phyloP scores from a whole-genome alignment of 2,888 invertebrate genomes.

The Acanthosepion pharaonis region DNA sequence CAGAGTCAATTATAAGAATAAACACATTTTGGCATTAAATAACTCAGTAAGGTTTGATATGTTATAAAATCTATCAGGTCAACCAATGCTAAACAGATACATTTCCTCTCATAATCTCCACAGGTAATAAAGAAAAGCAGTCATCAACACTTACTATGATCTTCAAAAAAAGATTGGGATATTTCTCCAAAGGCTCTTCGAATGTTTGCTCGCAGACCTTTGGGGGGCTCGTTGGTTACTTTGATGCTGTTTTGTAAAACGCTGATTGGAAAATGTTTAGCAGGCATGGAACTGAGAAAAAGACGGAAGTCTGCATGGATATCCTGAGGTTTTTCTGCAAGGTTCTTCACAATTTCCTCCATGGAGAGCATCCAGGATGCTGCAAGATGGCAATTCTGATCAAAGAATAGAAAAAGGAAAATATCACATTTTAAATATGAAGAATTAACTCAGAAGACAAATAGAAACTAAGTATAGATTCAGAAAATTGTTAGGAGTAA shows the following conservation, averaged over 20 bases:
- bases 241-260: constrained; percentile 76
- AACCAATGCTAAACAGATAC: no score
- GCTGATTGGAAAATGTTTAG: constrained; percentile 74
- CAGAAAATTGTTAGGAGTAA: not conserved
- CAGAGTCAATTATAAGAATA: no score
- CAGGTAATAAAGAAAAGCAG: not conserved
- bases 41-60: no score
- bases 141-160: constrained; percentile 79
- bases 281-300: constrained; percentile 75
- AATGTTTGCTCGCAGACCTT: constrained; percentile 82
- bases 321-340: constrained; percentile 71
- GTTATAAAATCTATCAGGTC: no score
- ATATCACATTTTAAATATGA: not conserved
- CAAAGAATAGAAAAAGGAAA: constrained; percentile 47
- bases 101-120: no score
- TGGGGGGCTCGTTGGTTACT: constrained; percentile 76
- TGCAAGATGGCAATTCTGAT: constrained; percentile 75
- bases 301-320: constrained; percentile 74
- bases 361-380: constrained; percentile 75
- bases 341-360: constrained; percentile 73
- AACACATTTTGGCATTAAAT: no score
- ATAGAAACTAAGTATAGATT: not conserved
- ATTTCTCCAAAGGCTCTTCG: constrained; percentile 88
- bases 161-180: constrained; percentile 87
- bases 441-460: not conserved